Evolutionary conservation across 2,113 vertebrate genomes (phyloP).

Genomic region (Balaeniceps rex): DNA sequence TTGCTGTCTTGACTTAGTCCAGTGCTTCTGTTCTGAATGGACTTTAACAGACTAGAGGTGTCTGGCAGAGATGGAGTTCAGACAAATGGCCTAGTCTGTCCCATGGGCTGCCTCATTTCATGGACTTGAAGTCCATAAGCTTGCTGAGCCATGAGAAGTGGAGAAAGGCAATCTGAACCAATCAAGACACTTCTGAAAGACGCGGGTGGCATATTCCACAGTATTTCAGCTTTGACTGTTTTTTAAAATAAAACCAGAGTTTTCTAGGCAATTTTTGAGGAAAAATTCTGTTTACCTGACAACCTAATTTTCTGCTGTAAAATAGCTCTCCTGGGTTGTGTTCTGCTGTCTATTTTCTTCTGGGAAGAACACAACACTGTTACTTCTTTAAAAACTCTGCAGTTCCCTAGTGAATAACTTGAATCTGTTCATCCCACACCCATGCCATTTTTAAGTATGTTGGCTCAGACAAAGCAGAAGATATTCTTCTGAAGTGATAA

Average conservation of each 20-base stretch:
- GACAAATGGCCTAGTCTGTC: not conserved
- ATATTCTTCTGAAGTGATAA: not conserved
- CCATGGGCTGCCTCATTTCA: not conserved
- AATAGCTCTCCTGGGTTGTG: not conserved
- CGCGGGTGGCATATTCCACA: not conserved
- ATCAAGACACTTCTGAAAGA: not conserved
- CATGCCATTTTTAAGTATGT: not conserved
- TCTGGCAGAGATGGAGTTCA: not conserved
- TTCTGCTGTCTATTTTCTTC: not conserved
- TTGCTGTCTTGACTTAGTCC: not conserved
- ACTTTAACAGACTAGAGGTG: not conserved
- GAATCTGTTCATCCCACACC: not conserved
- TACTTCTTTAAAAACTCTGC: not conserved
- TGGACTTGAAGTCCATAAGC: not conserved
- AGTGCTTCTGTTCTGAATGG: not conserved
- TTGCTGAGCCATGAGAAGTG: not conserved
- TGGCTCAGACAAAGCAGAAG: not conserved
- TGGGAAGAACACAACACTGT: not conserved
- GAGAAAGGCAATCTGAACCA: not conserved
- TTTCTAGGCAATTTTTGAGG: not conserved
- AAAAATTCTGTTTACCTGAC: not conserved
- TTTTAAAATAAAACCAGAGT: not conserved
- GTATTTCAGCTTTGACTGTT: not conserved
- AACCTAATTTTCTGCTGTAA: not conserved
- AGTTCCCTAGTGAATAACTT: not conserved